Evolutionary conservation across 2,113 vertebrate species (phyloP), one percentile per base, ranked within the genome.

Genomic region (Rhizomys pruinosus): DNA sequence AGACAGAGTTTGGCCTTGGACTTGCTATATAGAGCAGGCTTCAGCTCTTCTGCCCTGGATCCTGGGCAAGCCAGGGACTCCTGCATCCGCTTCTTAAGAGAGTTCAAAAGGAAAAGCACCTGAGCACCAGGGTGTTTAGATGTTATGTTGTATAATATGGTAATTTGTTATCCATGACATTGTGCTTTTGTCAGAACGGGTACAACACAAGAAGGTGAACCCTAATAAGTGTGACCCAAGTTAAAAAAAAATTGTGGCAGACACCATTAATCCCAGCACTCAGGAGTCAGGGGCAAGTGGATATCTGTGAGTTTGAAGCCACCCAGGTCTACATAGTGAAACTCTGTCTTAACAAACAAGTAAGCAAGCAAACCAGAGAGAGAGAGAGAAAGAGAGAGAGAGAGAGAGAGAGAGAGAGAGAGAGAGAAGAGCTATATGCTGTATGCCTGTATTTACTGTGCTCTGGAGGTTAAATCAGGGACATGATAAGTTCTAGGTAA

Each of bases 151-250:
- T 7, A 0, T 27, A 47, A n/a, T 7, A 1, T 1, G 4, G 9
- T 52, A 8, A 42, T 3, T 63, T 2, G 1, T n/a, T n/a, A 73
- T 8, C 7, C 4, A 0, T 17, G 74, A 15, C 27, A 20, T 3
- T 0, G 2, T 3, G 10, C 27, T 1, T 69, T 39, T 32, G 42
- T 90, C 57, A 52, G 80, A 71, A 47, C 80, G 74, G 0, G 16
- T 15, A 32, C 44, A 29, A 13, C n/a, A 2, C 13, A n/a, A 5
- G 17, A 61, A 25, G 0, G 7, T 7, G 64, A 86, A 3, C 37
- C 4, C 8, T 29, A 20, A 17, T 12, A 76, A 52, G 59, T 37
- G 16, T 7, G 6, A 55, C 20, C 39, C 57, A 20, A 64, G 3
- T 55, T 37, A 74, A 68, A 64, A 63, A 13, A 44, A 82, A 12